Conservation (phyloP, 92 coral and sea anemone genomes). For the Pocillopora grandis region DNA sequence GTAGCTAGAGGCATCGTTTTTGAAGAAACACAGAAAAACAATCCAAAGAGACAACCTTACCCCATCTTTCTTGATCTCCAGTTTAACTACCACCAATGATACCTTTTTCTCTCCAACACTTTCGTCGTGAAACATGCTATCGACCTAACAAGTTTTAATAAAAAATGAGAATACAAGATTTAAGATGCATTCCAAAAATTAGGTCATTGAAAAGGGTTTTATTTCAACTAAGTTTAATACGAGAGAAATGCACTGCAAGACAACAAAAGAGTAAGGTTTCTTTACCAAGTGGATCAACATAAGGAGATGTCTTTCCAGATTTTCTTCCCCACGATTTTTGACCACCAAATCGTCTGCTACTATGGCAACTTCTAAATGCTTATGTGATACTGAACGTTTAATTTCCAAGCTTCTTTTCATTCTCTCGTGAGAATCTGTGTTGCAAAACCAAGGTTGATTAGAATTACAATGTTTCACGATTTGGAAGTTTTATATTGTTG, state of each 20-base stretch:
- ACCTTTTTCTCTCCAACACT: slow-evolving; percentile 75
- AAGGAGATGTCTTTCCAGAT: slow-evolving; percentile 49
- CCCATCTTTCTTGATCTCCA: slow-evolving; percentile 67
- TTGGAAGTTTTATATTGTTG: too few relatives aligned
- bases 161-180: neutral
- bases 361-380: slow-evolving; percentile 79
- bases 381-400: slow-evolving; percentile 43
- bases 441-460: neutral
- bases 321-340: slow-evolving; percentile 53
- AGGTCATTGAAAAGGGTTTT: too few relatives aligned
- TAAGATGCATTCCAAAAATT: too few relatives aligned
- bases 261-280: too few relatives aligned
- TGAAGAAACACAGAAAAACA: neutral
- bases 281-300: slow-evolving; percentile 88
- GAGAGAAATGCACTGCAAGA: too few relatives aligned
- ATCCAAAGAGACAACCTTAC: slow-evolving; percentile 37
- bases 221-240: too few relatives aligned
- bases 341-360: slow-evolving; percentile 78
- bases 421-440: neutral
- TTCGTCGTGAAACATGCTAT: slow-evolving; percentile 75
- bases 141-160: slow-evolving; percentile 37
- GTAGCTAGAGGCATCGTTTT: too few relatives aligned
- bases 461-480: neutral
- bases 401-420: slow-evolving; percentile 41
- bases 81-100: slow-evolving; percentile 61